Evolutionary conservation across 2,888 invertebrate genomes (phyloP), one percentile per base, ranked within the genome.

Genomic region (Volucella inflata): DNA sequence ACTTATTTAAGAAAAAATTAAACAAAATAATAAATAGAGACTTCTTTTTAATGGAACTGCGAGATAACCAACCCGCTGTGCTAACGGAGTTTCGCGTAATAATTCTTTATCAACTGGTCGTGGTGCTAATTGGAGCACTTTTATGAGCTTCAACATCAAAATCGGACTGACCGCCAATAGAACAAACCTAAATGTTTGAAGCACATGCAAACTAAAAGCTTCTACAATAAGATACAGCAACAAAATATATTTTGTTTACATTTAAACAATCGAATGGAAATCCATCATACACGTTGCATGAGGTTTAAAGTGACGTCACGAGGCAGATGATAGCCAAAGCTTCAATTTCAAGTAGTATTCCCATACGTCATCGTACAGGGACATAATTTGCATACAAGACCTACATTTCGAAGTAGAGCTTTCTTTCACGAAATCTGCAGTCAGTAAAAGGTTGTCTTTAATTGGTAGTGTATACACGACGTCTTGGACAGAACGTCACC

Each of bases 11-110:
- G 62, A 10, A 6, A 16, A 14, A 30, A 17, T 30, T 38, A 1
- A 44, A 17, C 17, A 1, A 51, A 51, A 36, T 30, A 55, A 38
- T 2, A 46, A 48, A 38, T 21, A 62, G 16, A 14, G 14, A 46
- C 38, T 60, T 50, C 50, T 11, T 17, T 62, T 42, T 30, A 16
- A 16, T 30, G 17, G 30, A 53, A 51, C 3, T n/a, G n/a, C 59
- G 60, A 75, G 46, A 71, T 67, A 55, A 85, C 80, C 80, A 55
- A 72, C 51, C 71, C 81, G 81, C 55, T 80, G 30, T 62, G 67
- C 80, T 80, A 55, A 85, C 80, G 67, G 80, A 44, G 76, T 85
- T 30, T 60, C 76, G 71, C 80, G 50, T 85, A 78, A 83, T 79
- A 68, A 75, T 68, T 83, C 67, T 74, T 71, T 65, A 72, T 60